These are phyloP conservation scores for Dioctria rufipes DNA, from an alignment of 2,888 invertebrate genomes.

Conservation along the genomic window DNA sequence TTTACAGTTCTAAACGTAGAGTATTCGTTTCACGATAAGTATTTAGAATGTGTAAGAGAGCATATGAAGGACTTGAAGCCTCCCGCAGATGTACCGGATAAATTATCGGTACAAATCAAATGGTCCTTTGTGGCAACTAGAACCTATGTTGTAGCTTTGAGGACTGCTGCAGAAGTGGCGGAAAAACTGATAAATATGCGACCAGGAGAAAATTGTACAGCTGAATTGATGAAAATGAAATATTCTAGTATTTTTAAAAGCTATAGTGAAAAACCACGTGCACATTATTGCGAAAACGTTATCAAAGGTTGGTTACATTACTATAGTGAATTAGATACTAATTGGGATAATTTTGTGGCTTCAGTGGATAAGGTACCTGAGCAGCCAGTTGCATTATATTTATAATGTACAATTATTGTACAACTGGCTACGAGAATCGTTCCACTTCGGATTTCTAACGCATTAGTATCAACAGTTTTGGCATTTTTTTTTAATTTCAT, in stretches of 20 bases:
- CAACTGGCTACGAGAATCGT: no score
- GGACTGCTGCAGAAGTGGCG: constrained; percentile 86
- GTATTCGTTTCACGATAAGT: constrained; percentile 90
- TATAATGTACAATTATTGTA: no score
- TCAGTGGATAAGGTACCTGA: constrained; percentile 91
- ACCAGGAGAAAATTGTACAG: constrained; percentile 82
- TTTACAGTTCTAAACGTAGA: constrained; percentile 95
- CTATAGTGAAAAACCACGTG: constrained; percentile 81
- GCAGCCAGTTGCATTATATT: constrained; percentile 61
- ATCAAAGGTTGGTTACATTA: constrained; percentile 91
- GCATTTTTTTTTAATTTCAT: no score
- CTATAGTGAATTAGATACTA: constrained; percentile 85
- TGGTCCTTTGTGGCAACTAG: constrained; percentile 95
- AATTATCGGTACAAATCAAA: constrained; percentile 90
- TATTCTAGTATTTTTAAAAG: constrained; percentile 88
- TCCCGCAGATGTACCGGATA: constrained; percentile 95
- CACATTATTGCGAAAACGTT: constrained; percentile 90
- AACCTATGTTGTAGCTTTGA: constrained; percentile 92
- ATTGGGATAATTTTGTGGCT: constrained; percentile 90
- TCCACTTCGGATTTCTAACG: no score
- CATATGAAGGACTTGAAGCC: constrained; percentile 95
- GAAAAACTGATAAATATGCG: constrained; percentile 82
- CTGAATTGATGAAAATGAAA: constrained; percentile 87
- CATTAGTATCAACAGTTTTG: no score
- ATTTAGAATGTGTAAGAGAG: constrained; percentile 88